Evolutionary conservation across 2,113 vertebrate species (phyloP), one percentile per base, ranked within the genome.

Genomic region (Hepsetus odoe): DNA sequence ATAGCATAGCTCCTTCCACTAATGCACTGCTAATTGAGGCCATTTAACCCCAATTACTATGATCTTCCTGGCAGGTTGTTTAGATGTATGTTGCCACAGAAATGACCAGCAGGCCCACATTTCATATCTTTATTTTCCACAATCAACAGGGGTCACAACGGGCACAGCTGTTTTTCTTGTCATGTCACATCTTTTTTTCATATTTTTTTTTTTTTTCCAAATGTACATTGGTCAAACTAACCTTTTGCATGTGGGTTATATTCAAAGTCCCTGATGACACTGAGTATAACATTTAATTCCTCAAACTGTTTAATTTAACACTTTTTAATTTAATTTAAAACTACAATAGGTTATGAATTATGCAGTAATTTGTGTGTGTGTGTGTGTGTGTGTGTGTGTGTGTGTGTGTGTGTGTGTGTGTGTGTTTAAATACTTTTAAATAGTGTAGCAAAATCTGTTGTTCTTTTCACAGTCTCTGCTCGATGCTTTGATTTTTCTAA

Each of bases 11-110:
- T 66, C 38, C 59, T 64, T 64, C 35, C 59, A 64, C 28, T 74
- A 80, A 71, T 70, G 68, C 8, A 42, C 22, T 65, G 58, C 53
- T 82, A 69, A 80, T 82, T 75, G 74, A 82, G 70, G 55, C 58
- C 74, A 75, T 83, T 82, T 83, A 85, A 83, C 83, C 83, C 67
- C 83, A 85, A 83, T 83, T 80, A 83, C 59, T 7, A 28, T 30
- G 32, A 35, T 74, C 55, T 61, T 75, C 73, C 62, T 72, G 20
- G 67, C 81, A 75, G 70, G 80, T 77, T 80, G 74, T 66, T 69
- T 65, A 49, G 69, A 74, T 75, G 83, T 72, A 20, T 66, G 49
- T 42, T 77, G 77, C 71, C 76, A 75, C 56, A 79, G 26, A 81
- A 79, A 79, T 79, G 79, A 81, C 72, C 71, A 75, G 51, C 66